Evolutionary conservation across 2,888 invertebrate species (phyloP).

Genomic region (Drosophila stalkeri): DNA sequence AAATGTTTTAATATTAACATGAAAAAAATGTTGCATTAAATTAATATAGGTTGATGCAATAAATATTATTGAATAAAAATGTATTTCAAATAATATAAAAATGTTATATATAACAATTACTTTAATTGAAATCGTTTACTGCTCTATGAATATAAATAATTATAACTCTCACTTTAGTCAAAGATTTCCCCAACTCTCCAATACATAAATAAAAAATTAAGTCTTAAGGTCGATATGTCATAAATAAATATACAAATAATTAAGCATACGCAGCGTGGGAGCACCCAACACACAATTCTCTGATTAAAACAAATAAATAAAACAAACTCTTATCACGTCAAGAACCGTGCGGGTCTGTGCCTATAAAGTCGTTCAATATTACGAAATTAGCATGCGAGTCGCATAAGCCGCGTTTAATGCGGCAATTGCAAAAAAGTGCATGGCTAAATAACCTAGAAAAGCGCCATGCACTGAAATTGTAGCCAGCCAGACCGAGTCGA

Average conservation of each 20-base stretch:
- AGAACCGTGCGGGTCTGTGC: conserved; percentile 40
- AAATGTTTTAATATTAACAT: too few relatives aligned
- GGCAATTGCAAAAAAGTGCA: conserved; percentile 49
- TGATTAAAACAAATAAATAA: conserved; percentile 6
- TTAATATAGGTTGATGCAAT: neutral
- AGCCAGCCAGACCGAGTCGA: conserved; percentile 48
- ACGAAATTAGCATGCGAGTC: conserved; percentile 50
- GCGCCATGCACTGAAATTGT: conserved; percentile 63
- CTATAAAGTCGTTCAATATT: conserved; percentile 25
- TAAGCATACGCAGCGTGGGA: conserved; percentile 42
- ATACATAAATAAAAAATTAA: neutral
- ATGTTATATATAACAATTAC: neutral
- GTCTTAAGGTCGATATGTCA: neutral
- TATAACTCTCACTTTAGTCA: neutral
- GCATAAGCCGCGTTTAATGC: conserved; percentile 48
- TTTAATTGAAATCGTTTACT: neutral
- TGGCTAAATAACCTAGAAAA: conserved; percentile 64
- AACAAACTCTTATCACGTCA: conserved; percentile 27
- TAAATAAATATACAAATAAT: conserved; percentile 6
- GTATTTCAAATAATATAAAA: neutral
- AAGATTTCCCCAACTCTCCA: neutral
- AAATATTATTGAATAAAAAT: neutral
- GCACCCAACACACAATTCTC: neutral
- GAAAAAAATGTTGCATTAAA: too few relatives aligned
- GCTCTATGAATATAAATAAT: neutral